Percentiles rank a stretch among this genome's conserved stretches.
phyloP scores from a whole-genome alignment of 2,113 vertebrate genomes.

The Galeopterus variegatus region DNA sequence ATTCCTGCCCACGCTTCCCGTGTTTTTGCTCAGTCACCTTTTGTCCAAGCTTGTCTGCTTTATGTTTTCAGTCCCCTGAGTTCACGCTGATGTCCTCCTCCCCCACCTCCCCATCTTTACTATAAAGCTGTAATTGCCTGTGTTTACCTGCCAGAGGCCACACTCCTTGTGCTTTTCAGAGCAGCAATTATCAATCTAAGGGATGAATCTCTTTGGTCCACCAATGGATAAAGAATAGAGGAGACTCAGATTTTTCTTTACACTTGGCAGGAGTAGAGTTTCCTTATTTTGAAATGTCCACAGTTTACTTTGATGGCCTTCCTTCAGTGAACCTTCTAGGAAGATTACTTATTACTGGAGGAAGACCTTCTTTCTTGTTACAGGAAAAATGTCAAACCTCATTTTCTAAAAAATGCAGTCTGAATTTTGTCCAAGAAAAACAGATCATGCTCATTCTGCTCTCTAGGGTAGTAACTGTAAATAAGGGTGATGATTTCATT shows the following conservation, averaged over 20 bases:
- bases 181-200: neutral
- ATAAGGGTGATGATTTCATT: slow-evolving; percentile 12
- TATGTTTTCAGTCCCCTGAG: neutral
- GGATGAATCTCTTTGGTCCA: neutral
- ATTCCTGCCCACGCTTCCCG: accelerated
- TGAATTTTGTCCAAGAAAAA: slow-evolving; percentile 24
- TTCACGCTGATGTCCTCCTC: neutral
- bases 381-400: neutral
- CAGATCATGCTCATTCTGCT: neutral
- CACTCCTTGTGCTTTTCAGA: neutral
- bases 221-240: neutral
- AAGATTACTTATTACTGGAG: slow-evolving; percentile 4
- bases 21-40: neutral
- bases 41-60: neutral
- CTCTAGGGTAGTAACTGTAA: neutral
- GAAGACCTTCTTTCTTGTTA: neutral
- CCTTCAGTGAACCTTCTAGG: neutral
- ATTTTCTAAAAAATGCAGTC: neutral
- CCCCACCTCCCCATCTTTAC: accelerated
- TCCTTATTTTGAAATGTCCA: slow-evolving; percentile 2
- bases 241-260: neutral
- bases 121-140: neutral
- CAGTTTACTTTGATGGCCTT: neutral
- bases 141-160: neutral
- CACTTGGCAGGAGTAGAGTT: neutral